Conservation (phyloP, 2,113 vertebrate genomes). For the Gavia stellata region DNA sequence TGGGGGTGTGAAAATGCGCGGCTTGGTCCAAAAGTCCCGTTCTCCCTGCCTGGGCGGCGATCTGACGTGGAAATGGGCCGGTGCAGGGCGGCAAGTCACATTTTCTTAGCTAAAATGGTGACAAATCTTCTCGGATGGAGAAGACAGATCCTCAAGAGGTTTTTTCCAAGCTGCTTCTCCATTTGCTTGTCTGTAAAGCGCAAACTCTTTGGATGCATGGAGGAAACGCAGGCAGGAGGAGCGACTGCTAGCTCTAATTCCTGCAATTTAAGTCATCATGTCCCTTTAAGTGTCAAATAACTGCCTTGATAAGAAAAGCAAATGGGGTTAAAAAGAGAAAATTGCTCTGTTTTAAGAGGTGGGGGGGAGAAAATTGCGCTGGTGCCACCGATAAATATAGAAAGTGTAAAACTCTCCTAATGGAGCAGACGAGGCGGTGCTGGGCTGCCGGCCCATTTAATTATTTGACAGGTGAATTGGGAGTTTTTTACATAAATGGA, state of each 20-base stretch:
- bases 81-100: rapidly evolving
- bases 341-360: conserved; percentile 14
- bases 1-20: neutral
- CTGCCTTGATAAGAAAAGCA: conserved; percentile 62
- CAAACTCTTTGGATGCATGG: neutral
- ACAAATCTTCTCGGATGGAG: neutral
- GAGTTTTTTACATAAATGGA: neutral
- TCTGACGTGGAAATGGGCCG: rapidly evolving
- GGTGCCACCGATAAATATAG: neutral
- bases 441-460: neutral
- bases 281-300: conserved; percentile 59
- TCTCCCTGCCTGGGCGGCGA: neutral
- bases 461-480: conserved; percentile 15
- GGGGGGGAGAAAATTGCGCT: neutral
- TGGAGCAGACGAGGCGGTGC: neutral
- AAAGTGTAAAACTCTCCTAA: neutral
- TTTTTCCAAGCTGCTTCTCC: neutral
- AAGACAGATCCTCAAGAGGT: neutral
- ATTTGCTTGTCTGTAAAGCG: neutral
- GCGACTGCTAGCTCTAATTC: conserved; percentile 15
- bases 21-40: neutral
- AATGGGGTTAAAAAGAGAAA: conserved; percentile 68
- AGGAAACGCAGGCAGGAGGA: neutral
- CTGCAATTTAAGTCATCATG: conserved; percentile 40
- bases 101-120: neutral